phyloP scores from a whole-genome alignment of 1,140 invertebrate genomes.

The Apis mellifera region Amel_HAv3.1 CM009934.2:13337501-13338000 shows the following conservation, averaged over 20 bases:
- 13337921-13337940: neutral
- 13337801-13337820: too few species aligned
- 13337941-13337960: neutral
- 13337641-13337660: conserved; percentile 61
- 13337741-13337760: too few species aligned
- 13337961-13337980: neutral
- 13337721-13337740: neutral
- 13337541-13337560: conserved; percentile 66
- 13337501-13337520: conserved; percentile 11
- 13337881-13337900: neutral
- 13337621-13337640: conserved; percentile 54
- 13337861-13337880: too few species aligned
- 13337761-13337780: too few species aligned
- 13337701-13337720: conserved; percentile 35
- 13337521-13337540: conserved; percentile 27
- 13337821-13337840: conserved; percentile 17
- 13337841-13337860: too few species aligned
- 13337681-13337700: conserved; percentile 35
- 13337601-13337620: conserved; percentile 25
- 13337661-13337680: conserved; percentile 44
- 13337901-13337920: neutral
- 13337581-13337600: conserved; percentile 65
- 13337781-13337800: too few species aligned
- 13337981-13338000: neutral
- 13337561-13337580: conserved; percentile 73